Base-by-base conservation (phyloP, 2,888 invertebrate genomes). In the Phengaris arion region DNA sequence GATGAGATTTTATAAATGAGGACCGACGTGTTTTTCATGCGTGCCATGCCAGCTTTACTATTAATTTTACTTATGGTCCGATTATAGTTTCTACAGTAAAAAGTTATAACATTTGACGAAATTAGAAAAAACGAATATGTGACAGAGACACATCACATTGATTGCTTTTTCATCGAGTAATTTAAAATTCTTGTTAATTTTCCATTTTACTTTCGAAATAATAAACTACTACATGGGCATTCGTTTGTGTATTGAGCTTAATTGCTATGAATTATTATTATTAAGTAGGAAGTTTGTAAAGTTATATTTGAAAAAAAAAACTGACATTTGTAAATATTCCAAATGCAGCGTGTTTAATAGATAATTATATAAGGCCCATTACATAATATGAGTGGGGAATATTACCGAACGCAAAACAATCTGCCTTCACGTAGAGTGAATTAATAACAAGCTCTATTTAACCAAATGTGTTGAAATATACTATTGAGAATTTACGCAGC, bases 1-100 rank as follows among this genome's bases (percentile, higher is more conserved):
- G 78, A 80, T 77, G 82, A 83, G 80, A 82, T 82, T 85, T 82
- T 80, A 79, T 78, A 80, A 81, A 80, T 79, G 82, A 80, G 77
- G 68, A 48, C 6, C 74, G 78, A 77, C 74, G 77, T 79, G 79
- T 83, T 84, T 78, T 82, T 80, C 82, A 81, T 83, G 79, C 78
- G 75, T 76, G n/a, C n/a, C n/a, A n/a, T 64, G 2, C 35, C 10
- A 2, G 22, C 10, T 6, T 55, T 8, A 9, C 9, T 22, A 8
- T 48, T 64, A 64, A 64, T 64, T 35, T 64, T 35, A 35, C 35
- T 35, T 22, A 64, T 64, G 64, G 64, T 48, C 8, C n/a, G 51
- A 69, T 13, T 12, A 68, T 68, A 15, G 68, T 68, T 35, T 68
- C 22, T 10, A 1, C 22, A 22, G 13, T 12, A 35, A 12, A 12